A percentile compares a stretch with the other conserved stretches of the same genome.
These are phyloP conservation scores for Ecdyonurus torrentis DNA, from an alignment of 2,888 invertebrate species.

Conservation along the genomic window DNA sequence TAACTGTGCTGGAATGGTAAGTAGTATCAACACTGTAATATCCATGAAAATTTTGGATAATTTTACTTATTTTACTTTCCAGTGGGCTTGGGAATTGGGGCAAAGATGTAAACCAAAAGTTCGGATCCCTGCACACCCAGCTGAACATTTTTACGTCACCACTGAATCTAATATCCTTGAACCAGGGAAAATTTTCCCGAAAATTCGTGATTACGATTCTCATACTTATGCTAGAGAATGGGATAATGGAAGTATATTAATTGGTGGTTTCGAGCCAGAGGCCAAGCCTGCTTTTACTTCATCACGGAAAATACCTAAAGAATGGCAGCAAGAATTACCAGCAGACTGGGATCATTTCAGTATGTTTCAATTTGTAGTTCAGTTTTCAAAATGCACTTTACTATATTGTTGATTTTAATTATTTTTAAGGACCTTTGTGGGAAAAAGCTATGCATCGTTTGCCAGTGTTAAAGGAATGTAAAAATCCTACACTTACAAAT, in stretches of 20 bases:
- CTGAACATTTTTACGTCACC: conserved; percentile 48
- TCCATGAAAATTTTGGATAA: neutral
- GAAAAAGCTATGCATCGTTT: conserved; percentile 34
- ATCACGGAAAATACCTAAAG: conserved; percentile 25
- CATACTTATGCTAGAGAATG: conserved; percentile 42
- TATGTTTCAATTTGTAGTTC: conserved; percentile 22
- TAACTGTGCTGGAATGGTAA: conserved; percentile 51
- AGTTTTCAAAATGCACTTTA: neutral
- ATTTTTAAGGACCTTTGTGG: conserved; percentile 35
- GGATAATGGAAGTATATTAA: conserved; percentile 34
- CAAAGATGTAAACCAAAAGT: conserved; percentile 37
- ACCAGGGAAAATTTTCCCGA: conserved; percentile 28
- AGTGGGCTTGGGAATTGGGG: conserved; percentile 44
- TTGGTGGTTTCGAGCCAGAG: conserved; percentile 47
- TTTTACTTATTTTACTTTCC: conserved; percentile 2
- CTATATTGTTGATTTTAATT: too few relatives aligned
- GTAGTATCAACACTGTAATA: conserved; percentile 9
- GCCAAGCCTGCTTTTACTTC: conserved; percentile 44
- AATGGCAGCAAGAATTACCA: conserved; percentile 34
- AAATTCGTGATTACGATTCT: conserved; percentile 47
- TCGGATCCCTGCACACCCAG: conserved; percentile 49
- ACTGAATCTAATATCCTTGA: conserved; percentile 29
- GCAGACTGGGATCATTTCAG: conserved; percentile 44
- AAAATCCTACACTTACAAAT: conserved; percentile 36
- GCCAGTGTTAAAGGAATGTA: conserved; percentile 34